Conservation (phyloP, 2,888 invertebrate species). For the Luperina testacea region DNA sequence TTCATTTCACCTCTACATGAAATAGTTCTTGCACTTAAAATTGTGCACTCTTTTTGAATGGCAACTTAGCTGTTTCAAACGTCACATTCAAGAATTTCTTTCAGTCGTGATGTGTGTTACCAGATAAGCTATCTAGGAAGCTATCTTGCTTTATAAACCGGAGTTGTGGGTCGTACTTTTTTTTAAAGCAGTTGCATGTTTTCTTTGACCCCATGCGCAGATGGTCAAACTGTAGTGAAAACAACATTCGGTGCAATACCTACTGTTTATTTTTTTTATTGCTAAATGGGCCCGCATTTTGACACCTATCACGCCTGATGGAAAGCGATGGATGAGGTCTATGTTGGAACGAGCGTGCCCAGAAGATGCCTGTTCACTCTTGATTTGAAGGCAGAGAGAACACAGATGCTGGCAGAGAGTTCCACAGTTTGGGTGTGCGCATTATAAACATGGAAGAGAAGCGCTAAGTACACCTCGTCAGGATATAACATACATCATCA, state of each 20-base stretch:
- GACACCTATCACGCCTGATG: too few species aligned
- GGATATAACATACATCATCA: background rate
- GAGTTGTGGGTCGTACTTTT: slow-evolving; percentile 12
- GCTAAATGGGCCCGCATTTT: too few species aligned
- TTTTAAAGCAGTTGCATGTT: background rate
- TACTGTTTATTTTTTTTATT: too few species aligned
- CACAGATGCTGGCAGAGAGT: too few species aligned
- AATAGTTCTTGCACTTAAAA: slow-evolving; percentile 1
- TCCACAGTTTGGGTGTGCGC: too few species aligned
- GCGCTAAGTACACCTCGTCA: too few species aligned
- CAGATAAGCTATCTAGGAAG: slow-evolving; percentile 33
- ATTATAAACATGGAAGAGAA: too few species aligned
- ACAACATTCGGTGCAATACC: too few species aligned
- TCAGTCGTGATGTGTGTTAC: slow-evolving; percentile 35
- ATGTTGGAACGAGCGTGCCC: too few species aligned
- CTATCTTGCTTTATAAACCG: slow-evolving; percentile 19
- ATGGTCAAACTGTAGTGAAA: background rate
- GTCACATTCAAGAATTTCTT: slow-evolving; percentile 29
- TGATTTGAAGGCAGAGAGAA: too few species aligned
- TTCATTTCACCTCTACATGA: background rate
- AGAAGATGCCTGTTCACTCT: too few species aligned
- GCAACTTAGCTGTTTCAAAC: slow-evolving; percentile 16
- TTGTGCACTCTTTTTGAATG: slow-evolving; percentile 1
- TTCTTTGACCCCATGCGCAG: slow-evolving; percentile 4
- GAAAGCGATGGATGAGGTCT: too few species aligned